These are phyloP conservation scores for Amyelois transitella DNA, from an alignment of 1,140 invertebrate genomes.

Conservation along the genomic window DNA sequence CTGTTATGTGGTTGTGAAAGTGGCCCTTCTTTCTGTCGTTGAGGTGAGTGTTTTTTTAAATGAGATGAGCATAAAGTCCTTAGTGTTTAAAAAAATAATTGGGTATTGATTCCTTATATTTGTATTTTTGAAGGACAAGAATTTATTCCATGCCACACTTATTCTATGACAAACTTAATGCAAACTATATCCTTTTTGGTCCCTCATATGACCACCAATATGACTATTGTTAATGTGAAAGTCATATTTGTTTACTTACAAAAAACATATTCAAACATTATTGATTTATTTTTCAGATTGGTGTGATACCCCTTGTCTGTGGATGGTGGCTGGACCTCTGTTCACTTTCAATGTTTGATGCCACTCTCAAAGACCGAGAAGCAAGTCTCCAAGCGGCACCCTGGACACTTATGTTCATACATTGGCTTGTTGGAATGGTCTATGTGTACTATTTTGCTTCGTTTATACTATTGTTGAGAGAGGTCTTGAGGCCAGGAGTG, in stretches of 20 bases:
- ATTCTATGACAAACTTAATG: no score
- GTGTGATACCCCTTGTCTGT: slow-evolving; percentile 95
- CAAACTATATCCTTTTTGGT: no score
- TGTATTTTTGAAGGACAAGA: not conserved
- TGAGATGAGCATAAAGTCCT: slow-evolving; percentile 4
- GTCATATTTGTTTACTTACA: not conserved
- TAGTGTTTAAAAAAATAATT: not conserved
- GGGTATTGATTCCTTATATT: not conserved
- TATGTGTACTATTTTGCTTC: slow-evolving; percentile 99
- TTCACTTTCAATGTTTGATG: slow-evolving; percentile 95
- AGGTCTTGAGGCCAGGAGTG: slow-evolving; percentile 96
- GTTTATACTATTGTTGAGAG: slow-evolving; percentile 93
- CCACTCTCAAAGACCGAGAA: slow-evolving; percentile 90
- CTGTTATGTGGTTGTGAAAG: slow-evolving; percentile 97
- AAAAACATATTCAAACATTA: not conserved
- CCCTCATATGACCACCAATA: no score
- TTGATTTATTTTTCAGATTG: slow-evolving; percentile 88
- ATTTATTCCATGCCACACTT: no score
- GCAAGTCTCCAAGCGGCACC: slow-evolving; percentile 91
- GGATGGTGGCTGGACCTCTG: slow-evolving; percentile 99
- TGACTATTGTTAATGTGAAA: no score
- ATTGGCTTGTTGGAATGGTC: slow-evolving; percentile 99
- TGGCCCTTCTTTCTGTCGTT: slow-evolving; percentile 62
- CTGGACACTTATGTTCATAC: slow-evolving; percentile 97
- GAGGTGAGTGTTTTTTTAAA: slow-evolving; percentile 42